Evolutionary conservation across 2,888 invertebrate genomes (phyloP).

Genomic region (Drosophila subquinaria): DNA sequence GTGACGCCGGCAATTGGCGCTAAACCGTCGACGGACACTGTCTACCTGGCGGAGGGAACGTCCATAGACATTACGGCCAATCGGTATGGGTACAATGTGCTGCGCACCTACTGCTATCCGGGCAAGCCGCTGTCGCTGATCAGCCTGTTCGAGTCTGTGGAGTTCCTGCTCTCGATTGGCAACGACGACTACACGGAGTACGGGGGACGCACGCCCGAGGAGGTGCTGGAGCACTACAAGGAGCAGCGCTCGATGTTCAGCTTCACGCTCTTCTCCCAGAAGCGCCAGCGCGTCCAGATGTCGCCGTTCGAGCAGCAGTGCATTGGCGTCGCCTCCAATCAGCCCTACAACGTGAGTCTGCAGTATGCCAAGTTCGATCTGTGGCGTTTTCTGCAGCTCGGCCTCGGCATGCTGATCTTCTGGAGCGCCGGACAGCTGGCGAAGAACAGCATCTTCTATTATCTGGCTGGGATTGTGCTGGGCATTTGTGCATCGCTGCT

Average conservation of each 20-base stretch:
- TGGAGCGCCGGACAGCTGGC: slow-evolving; percentile 90
- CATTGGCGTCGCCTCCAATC: slow-evolving; percentile 89
- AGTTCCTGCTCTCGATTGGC: slow-evolving; percentile 88
- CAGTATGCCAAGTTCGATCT: slow-evolving; percentile 89
- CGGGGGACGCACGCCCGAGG: slow-evolving; percentile 88
- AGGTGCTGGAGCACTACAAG: slow-evolving; percentile 89
- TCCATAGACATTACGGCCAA: slow-evolving; percentile 58
- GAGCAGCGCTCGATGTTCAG: slow-evolving; percentile 90
- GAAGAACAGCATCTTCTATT: slow-evolving; percentile 93
- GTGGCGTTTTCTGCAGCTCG: slow-evolving; percentile 89
- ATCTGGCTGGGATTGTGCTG: slow-evolving; percentile 92
- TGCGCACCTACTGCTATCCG: slow-evolving; percentile 90
- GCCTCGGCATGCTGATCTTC: slow-evolving; percentile 89
- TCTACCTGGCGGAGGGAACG: slow-evolving; percentile 69
- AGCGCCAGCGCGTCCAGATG: slow-evolving; percentile 88
- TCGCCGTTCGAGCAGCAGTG: slow-evolving; percentile 90
- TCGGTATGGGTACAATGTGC: slow-evolving; percentile 67
- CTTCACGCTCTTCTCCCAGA: slow-evolving; percentile 89
- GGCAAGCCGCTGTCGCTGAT: slow-evolving; percentile 89
- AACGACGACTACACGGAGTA: slow-evolving; percentile 90
- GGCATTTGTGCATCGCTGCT: slow-evolving; percentile 94
- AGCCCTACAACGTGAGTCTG: slow-evolving; percentile 88
- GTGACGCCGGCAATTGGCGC: slow-evolving; percentile 24
- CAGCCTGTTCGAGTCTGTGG: slow-evolving; percentile 90
- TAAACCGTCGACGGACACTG: slow-evolving; percentile 26